Evolutionary conservation across 2,113 vertebrate species (phyloP), one percentile per base, ranked within the genome.

Genomic region (Lathamus discolor): DNA sequence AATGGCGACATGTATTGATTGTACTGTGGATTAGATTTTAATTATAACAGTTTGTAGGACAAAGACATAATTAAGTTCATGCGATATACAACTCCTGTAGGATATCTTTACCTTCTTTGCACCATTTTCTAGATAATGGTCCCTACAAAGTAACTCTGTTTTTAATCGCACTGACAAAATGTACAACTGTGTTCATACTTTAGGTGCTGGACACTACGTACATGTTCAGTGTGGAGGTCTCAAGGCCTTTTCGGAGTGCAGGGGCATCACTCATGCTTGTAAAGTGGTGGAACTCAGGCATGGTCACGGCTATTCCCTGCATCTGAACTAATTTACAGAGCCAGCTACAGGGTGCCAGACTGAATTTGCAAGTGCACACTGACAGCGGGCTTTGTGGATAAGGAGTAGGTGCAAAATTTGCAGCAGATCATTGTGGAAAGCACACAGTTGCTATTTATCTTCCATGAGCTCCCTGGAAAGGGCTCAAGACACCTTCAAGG

Each of bases 371-470:
- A 39, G 33, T 7, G 17, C 64, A 37, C 17, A 10, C 61, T 6
- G 59, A 72, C 67, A 80, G 25, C 37, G 70, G 37, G 59, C 41
- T 76, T 81, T 52, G 79, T 43, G 86, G 52, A 41, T 73, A 95
- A 94, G 76, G 63, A 75, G n/a, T 29, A 59, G 57, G 48, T 66
- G 49, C 74, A 92, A 79, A 92, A 69, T 73, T 61, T 89, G 70
- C 81, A 87, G 48, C 86, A 86, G 86, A 70, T 92, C 86, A 77
- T 70, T 81, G 59, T 59, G 91, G 79, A 82, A 81, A 68, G 69
- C 86, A 89, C 29, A 79, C 86, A 73, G 48, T 52, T n/a, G 39
- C 24, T 78, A 72, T 95, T 94, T 84, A 61, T 91, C 86, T 92
- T 88, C 73, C 54, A 11, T 3, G 44, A 90, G 59, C 67, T 83